These are phyloP conservation scores for Pantherophis guttatus DNA, from an alignment of 2,113 vertebrate species.

Conservation along the genomic window DNA sequence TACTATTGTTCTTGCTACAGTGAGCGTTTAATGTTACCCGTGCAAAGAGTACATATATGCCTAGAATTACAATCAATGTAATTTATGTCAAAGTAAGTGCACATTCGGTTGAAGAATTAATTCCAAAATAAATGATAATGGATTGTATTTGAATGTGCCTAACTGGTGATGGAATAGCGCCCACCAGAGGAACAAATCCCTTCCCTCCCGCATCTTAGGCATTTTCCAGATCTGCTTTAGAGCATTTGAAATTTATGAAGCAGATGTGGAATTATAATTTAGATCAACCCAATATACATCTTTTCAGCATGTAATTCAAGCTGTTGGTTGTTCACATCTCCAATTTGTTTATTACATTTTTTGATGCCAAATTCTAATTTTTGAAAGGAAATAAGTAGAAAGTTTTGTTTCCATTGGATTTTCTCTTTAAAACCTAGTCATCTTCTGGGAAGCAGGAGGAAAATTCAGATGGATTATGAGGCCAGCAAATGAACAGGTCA, in stretches of 20 bases:
- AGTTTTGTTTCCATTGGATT: neutral
- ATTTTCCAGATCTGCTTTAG: neutral
- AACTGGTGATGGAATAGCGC: neutral
- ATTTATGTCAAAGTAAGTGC: neutral
- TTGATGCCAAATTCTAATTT: neutral
- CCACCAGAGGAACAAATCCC: neutral
- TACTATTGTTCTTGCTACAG: neutral
- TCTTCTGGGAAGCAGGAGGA: neutral
- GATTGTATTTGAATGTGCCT: neutral
- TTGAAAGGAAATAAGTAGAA: neutral
- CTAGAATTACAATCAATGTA: neutral
- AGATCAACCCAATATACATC: neutral
- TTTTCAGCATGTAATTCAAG: neutral
- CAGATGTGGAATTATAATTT: neutral
- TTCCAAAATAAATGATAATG: neutral
- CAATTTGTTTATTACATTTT: neutral
- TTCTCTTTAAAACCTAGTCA: neutral
- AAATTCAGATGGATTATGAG: neutral
- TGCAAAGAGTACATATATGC: neutral
- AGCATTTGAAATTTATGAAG: neutral
- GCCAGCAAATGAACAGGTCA: neutral
- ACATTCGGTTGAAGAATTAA: neutral
- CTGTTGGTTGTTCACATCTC: neutral
- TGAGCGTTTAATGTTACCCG: neutral
- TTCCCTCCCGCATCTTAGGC: neutral